Conservation (phyloP, 2,888 invertebrate species). For the Melanchra persicariae region DNA sequence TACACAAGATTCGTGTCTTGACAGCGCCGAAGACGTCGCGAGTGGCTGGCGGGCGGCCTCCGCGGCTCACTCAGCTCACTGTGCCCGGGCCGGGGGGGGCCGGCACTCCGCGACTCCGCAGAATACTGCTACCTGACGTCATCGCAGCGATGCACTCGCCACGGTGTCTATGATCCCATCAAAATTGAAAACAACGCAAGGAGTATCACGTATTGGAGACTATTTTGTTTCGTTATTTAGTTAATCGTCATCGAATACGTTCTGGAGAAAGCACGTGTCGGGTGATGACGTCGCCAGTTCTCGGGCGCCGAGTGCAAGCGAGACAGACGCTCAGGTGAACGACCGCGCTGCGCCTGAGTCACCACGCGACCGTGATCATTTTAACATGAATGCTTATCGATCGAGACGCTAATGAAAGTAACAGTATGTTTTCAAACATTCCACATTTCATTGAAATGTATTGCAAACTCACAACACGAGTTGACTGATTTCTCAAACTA, state of each 20-base stretch:
- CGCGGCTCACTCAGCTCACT: conserved; percentile 27
- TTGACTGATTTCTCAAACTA: neutral
- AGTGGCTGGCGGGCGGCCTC: conserved; percentile 15
- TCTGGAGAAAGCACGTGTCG: neutral
- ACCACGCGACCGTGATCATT: conserved; percentile 28
- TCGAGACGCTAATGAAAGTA: conserved; percentile 41
- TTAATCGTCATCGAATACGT: neutral
- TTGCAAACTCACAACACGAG: neutral
- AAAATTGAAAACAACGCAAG: neutral
- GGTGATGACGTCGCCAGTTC: conserved; percentile 25
- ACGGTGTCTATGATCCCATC: neutral
- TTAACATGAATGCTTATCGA: conserved; percentile 24
- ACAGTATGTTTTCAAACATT: conserved; percentile 24
- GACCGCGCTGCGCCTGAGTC: conserved; percentile 52
- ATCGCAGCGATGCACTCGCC: conserved; percentile 4
- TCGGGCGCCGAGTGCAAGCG: conserved; percentile 28
- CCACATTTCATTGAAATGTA: conserved; percentile 5
- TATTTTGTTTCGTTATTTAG: neutral
- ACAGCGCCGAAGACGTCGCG: conserved; percentile 31
- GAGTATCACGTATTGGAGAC: too few species aligned
- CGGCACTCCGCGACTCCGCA: conserved; percentile 29
- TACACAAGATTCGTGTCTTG: conserved; percentile 25
- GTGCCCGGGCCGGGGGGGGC: conserved; percentile 34
- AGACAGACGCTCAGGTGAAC: conserved; percentile 45
- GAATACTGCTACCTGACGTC: conserved; percentile 52